Conservation (phyloP, 2,797 vertebrate genomes). For the Coreius guichenoti region DNA sequence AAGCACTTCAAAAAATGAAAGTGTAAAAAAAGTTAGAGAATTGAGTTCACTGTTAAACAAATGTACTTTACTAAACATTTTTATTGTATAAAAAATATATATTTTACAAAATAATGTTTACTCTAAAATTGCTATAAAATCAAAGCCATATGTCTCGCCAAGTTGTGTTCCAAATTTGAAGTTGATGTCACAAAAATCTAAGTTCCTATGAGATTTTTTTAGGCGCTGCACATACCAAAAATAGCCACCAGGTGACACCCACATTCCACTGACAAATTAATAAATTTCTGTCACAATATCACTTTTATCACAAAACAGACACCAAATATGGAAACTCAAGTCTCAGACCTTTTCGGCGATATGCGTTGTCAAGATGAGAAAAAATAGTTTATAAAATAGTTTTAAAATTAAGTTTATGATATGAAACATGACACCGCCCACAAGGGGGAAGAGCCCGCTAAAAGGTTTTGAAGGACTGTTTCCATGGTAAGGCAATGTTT, state of each 20-base stretch:
- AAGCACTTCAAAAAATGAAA: too few relatives aligned
- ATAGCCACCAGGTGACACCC: background rate
- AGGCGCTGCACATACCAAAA: background rate
- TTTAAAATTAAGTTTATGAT: too few relatives aligned
- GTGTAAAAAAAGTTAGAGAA: too few relatives aligned
- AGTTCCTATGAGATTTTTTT: too few relatives aligned
- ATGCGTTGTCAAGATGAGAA: background rate
- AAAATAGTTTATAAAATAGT: too few relatives aligned
- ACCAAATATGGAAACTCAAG: background rate
- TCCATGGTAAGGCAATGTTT: too few relatives aligned
- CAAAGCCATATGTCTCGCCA: background rate
- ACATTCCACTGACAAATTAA: background rate
- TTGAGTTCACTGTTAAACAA: too few relatives aligned
- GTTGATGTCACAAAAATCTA: background rate
- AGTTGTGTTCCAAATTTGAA: background rate
- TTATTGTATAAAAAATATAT: background rate
- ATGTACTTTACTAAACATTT: too few relatives aligned
- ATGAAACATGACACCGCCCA: too few relatives aligned
- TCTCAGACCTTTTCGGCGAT: background rate
- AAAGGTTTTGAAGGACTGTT: too few relatives aligned
- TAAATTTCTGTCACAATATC: background rate
- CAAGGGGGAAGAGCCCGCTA: too few relatives aligned
- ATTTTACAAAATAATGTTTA: background rate
- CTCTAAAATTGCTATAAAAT: background rate
- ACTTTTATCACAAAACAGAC: background rate